Conservation (phyloP, 2,113 vertebrate genomes). For the Carettochelys insculpta region DNA sequence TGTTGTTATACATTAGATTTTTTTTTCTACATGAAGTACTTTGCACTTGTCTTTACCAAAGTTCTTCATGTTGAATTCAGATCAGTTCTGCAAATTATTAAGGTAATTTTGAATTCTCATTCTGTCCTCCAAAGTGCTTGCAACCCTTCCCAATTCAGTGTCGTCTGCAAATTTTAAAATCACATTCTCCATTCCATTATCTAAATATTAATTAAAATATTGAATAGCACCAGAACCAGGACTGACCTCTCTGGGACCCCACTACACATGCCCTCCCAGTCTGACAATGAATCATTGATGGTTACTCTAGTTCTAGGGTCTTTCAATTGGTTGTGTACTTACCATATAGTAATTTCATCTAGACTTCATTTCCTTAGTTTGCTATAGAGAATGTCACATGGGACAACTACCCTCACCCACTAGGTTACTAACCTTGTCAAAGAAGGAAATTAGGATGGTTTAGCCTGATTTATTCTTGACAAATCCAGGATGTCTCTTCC, state of each 20-base stretch:
- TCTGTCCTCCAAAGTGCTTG: background rate
- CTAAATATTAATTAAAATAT: background rate
- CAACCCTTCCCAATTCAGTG: background rate
- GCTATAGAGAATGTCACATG: background rate
- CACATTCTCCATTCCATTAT: background rate
- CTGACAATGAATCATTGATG: background rate
- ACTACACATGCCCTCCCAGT: background rate
- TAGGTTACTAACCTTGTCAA: background rate
- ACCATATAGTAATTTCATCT: background rate
- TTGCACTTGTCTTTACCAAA: background rate
- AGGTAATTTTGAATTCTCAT: background rate
- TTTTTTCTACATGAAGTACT: background rate
- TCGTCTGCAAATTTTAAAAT: background rate
- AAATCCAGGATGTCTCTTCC: background rate
- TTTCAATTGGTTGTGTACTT: background rate
- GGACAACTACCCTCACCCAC: background rate
- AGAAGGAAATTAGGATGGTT: background rate
- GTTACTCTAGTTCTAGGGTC: background rate
- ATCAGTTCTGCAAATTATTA: background rate
- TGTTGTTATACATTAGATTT: background rate
- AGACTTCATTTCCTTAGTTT: background rate
- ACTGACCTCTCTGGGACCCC: background rate
- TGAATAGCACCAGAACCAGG: background rate
- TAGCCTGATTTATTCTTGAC: background rate
- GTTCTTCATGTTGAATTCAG: background rate